Conservation (phyloP, 2,113 vertebrate genomes). For the Crypturellus undulatus region DNA sequence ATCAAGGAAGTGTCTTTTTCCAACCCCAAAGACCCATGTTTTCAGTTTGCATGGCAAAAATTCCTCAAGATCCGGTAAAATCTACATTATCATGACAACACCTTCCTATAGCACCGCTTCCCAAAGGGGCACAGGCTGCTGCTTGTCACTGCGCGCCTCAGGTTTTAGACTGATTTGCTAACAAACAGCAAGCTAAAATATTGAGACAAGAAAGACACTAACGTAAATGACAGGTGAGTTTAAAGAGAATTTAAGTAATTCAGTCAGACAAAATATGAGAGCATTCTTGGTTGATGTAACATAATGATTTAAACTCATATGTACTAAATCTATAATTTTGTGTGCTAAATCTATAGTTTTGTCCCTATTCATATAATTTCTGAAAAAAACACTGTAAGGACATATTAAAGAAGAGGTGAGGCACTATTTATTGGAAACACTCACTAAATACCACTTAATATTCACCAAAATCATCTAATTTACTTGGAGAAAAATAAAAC, state of each 20-base stretch:
- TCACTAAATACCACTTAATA: not conserved
- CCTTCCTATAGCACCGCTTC: not conserved
- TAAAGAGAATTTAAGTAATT: not conserved
- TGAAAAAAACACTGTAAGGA: not conserved
- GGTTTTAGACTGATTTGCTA: not conserved
- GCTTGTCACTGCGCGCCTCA: not conserved
- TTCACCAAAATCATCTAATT: conserved; percentile 6
- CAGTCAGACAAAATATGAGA: not conserved
- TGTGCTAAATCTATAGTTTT: not conserved
- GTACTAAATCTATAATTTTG: not conserved
- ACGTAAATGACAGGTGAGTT: not conserved
- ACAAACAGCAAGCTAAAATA: not conserved
- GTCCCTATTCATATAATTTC: not conserved
- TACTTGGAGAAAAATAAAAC: not conserved
- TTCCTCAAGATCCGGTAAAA: not conserved
- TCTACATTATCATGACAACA: not conserved
- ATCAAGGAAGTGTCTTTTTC: not conserved
- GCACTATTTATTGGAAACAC: not conserved
- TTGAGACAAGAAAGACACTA: not conserved
- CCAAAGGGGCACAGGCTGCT: not conserved
- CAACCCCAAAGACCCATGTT: rapidly evolving
- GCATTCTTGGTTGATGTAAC: not conserved
- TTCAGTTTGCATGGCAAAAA: not conserved
- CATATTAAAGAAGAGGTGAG: not conserved
- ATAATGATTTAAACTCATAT: not conserved